phyloP scores from a whole-genome alignment of 2,888 invertebrate genomes.

The Rhamnusium bicolor region DNA sequence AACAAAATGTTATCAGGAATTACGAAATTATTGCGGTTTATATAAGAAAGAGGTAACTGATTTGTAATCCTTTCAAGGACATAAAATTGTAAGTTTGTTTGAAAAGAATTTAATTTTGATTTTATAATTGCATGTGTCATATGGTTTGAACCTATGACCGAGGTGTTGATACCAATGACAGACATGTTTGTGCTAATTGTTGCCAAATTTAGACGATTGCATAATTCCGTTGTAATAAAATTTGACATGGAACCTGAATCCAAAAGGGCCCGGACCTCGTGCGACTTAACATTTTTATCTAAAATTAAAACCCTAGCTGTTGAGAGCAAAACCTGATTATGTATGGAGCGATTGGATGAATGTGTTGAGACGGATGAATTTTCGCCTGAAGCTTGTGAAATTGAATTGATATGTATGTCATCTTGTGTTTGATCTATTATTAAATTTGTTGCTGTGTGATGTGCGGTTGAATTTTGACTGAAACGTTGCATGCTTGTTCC shows the following conservation, averaged over 20 bases:
- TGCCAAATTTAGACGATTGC: background rate
- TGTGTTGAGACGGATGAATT: no score
- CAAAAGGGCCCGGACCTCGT: background rate
- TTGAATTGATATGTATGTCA: no score
- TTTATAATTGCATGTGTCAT: background rate
- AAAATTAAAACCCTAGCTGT: background rate
- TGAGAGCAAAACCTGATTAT: background rate
- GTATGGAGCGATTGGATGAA: no score
- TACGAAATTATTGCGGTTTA: no score
- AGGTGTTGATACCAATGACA: no score
- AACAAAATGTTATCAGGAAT: background rate
- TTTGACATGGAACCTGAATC: background rate
- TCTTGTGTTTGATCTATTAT: no score
- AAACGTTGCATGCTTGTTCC: no score
- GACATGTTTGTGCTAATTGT: no score
- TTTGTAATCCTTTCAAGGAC: background rate
- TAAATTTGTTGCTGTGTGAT: no score
- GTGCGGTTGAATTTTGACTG: no score
- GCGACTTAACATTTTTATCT: background rate
- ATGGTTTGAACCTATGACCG: no score
- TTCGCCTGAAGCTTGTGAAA: no score
- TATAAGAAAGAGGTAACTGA: background rate
- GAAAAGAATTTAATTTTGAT: background rate
- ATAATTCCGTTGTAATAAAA: background rate
- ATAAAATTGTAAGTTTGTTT: background rate